Conservation (phyloP, 1,140 invertebrate genomes). For the Drosophila melanica region DNA sequence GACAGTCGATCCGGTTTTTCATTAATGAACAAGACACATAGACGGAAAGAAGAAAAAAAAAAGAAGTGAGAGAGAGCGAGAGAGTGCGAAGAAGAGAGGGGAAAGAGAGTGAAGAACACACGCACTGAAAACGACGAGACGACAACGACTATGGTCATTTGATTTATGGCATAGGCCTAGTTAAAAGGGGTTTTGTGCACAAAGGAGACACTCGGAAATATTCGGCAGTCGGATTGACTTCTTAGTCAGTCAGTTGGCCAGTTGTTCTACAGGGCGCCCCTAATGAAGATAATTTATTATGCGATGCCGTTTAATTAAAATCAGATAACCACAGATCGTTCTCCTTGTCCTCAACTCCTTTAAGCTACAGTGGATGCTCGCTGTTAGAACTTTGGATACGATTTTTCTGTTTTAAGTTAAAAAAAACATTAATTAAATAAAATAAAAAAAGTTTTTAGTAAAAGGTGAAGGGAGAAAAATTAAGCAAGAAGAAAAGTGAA, state of each 20-base stretch:
- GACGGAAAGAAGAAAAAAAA: too few species aligned
- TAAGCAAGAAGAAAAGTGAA: too few species aligned
- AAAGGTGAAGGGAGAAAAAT: too few species aligned
- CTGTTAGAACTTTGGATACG: too few species aligned
- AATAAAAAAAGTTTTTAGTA: too few species aligned
- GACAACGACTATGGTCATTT: conserved; percentile 50
- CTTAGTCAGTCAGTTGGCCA: conserved; percentile 28
- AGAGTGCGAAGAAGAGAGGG: background rate
- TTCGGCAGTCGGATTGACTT: conserved; percentile 8
- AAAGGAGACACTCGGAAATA: conserved; percentile 22
- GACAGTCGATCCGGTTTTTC: conserved; percentile 78
- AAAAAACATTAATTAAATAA: too few species aligned
- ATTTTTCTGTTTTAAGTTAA: too few species aligned
- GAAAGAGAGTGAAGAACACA: conserved; percentile 57
- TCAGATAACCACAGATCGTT: conserved; percentile 69
- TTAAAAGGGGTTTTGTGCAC: conserved; percentile 26
- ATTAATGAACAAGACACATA: conserved; percentile 73
- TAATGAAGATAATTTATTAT: conserved; percentile 83
- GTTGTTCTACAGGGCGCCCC: conserved; percentile 34
- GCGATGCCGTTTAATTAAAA: conserved; percentile 82
- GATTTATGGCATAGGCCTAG: conserved; percentile 57
- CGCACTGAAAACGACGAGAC: conserved; percentile 52
- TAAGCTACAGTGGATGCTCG: conserved; percentile 21
- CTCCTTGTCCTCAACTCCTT: conserved; percentile 64
- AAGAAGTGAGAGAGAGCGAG: conserved; percentile 39